Evolutionary conservation across 2,113 vertebrate genomes (phyloP).

Genomic region (Myrmophylax atrothorax): DNA sequence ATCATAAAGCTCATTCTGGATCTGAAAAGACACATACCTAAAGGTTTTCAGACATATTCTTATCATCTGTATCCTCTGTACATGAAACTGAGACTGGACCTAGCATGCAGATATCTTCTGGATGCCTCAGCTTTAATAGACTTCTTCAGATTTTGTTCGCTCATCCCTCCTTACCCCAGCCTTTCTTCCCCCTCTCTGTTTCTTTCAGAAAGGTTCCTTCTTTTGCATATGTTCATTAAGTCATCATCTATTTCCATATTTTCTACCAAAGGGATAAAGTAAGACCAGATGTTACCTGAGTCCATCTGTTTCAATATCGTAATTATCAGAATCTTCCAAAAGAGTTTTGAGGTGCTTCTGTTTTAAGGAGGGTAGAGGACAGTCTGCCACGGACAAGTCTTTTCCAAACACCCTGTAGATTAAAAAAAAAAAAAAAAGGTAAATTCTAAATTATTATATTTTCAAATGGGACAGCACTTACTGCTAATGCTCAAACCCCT

Average conservation of each 20-base stretch:
- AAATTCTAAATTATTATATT: neutral
- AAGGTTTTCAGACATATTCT: neutral
- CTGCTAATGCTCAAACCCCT: neutral
- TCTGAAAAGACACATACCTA: neutral
- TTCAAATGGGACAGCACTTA: neutral
- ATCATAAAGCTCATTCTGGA: neutral
- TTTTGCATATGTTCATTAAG: neutral
- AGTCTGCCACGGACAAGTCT: neutral
- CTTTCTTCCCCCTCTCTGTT: neutral
- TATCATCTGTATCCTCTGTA: neutral
- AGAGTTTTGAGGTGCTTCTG: neutral
- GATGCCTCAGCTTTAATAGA: neutral
- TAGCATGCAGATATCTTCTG: neutral
- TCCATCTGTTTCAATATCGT: neutral
- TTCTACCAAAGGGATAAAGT: neutral
- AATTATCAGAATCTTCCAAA: neutral
- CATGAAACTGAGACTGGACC: rapidly evolving
- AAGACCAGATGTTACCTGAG: neutral
- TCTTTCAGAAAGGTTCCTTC: neutral
- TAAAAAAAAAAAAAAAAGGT: neutral
- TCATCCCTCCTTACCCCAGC: neutral
- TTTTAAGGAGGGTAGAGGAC: neutral
- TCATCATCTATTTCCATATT: neutral
- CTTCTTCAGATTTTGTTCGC: neutral
- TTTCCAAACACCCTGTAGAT: neutral